Evolutionary conservation across 1,140 invertebrate genomes (phyloP).

Genomic region (Chrysomallon squamiferum): DNA sequence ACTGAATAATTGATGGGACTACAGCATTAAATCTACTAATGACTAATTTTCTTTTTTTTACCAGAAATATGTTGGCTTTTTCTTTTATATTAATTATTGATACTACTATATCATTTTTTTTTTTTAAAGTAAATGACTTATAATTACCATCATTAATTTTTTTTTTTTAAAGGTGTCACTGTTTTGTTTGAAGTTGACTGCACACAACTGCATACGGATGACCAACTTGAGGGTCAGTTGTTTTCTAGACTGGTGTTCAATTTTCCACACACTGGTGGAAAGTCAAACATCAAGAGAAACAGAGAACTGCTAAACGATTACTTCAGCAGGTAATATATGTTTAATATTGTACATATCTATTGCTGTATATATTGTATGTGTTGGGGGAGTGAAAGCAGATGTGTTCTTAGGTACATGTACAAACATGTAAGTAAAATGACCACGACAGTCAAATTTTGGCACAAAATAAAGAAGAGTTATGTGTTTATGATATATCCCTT

Average conservation of each 20-base stretch:
- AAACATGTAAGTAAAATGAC: not conserved
- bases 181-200: constrained; percentile 68
- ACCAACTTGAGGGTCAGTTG: constrained; percentile 38
- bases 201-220: constrained; percentile 44
- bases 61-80: too few species aligned
- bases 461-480: not conserved
- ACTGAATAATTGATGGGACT: too few species aligned
- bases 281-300: constrained; percentile 72
- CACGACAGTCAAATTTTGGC: not conserved
- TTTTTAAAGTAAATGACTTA: too few species aligned
- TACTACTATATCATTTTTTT: too few species aligned
- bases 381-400: too few species aligned
- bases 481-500: too few species aligned
- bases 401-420: not conserved
- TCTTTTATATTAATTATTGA: too few species aligned
- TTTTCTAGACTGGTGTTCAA: constrained; percentile 71
- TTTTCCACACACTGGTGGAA: constrained; percentile 73
- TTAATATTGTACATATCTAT: too few species aligned
- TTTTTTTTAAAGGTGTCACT: constrained; percentile 63
- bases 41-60: too few species aligned
- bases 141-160: not conserved
- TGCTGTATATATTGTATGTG: too few species aligned
- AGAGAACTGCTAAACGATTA: constrained; percentile 67
- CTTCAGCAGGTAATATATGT: constrained; percentile 62
- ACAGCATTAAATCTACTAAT: too few species aligned